These are phyloP conservation scores for Arnoldichthys spilopterus DNA, from an alignment of 2,797 vertebrate species.

Conservation along the genomic window DNA sequence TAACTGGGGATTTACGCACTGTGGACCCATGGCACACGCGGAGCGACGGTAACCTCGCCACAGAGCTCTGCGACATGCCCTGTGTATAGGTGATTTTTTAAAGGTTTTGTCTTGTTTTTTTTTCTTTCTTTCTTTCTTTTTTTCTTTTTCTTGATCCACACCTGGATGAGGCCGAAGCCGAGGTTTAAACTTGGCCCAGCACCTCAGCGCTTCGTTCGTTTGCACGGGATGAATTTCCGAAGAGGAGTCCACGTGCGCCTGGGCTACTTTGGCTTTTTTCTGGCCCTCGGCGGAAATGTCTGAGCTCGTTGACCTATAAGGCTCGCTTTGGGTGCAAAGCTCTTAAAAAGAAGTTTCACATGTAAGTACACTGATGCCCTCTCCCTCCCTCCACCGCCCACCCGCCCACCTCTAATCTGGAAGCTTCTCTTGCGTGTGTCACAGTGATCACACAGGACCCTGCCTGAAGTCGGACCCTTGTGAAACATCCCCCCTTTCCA, in stretches of 20 bases:
- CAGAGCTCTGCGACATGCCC: conserved; percentile 37
- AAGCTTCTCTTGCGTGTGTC: conserved; percentile 8
- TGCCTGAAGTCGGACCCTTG: no score
- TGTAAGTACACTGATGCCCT: conserved; percentile 55
- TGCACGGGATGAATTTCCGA: conserved; percentile 39
- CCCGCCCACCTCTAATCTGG: neutral
- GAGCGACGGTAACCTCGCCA: conserved; percentile 38
- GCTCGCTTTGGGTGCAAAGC: conserved; percentile 57
- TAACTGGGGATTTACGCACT: conserved; percentile 46
- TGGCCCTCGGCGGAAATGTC: conserved; percentile 56
- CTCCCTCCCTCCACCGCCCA: neutral
- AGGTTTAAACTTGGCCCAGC: conserved; percentile 38
- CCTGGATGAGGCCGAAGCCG: conserved; percentile 48
- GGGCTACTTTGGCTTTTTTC: conserved; percentile 45
- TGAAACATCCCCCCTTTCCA: no score
- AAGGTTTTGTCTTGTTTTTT: neutral
- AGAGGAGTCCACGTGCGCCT: conserved; percentile 42
- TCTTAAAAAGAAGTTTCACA: conserved; percentile 63
- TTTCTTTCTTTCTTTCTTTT: conserved; percentile 37
- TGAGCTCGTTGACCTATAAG: conserved; percentile 50
- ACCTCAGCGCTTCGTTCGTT: conserved; percentile 7
- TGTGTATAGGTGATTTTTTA: conserved; percentile 47
- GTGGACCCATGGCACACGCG: conserved; percentile 42
- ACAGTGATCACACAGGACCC: neutral
- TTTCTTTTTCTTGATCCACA: conserved; percentile 39